Evolutionary conservation across 2,113 vertebrate species (phyloP).

Genomic region (Lutjanus erythropterus): DNA sequence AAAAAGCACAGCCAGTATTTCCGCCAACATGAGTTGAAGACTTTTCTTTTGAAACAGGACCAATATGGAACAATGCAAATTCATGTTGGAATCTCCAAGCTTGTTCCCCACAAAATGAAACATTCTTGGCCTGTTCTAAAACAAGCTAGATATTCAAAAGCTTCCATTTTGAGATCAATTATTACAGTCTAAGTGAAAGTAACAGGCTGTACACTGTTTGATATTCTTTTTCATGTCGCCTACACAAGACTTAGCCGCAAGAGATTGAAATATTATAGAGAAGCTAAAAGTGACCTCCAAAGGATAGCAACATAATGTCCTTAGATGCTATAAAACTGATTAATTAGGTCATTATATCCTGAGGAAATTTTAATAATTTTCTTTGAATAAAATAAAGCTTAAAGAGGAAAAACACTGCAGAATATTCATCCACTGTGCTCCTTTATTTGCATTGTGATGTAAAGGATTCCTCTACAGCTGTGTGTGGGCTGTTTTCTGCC

Average conservation of each 20-base stretch:
- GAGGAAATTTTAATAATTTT: background rate
- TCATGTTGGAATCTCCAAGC: constrained; percentile 9
- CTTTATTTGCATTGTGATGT: constrained; percentile 28
- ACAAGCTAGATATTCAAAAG: background rate
- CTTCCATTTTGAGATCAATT: constrained; percentile 35
- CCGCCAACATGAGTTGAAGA: constrained; percentile 4
- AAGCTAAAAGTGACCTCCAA: constrained; percentile 13
- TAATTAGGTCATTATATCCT: constrained; percentile 17
- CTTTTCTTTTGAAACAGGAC: background rate
- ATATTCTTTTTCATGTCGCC: constrained; percentile 1
- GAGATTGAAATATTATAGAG: constrained; percentile 3
- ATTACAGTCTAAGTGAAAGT: constrained; percentile 12
- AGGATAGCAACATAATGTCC: background rate
- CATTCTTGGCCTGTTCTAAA: constrained; percentile 12
- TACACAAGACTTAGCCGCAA: background rate
- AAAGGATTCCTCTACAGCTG: constrained; percentile 18
- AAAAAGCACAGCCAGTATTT: constrained; percentile 12
- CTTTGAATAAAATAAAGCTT: constrained; percentile 29
- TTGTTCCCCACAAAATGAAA: constrained; percentile 23
- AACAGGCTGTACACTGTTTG: background rate
- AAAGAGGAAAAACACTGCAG: background rate
- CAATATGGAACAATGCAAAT: constrained; percentile 17
- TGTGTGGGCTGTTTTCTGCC: constrained; percentile 13
- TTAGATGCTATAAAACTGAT: background rate
- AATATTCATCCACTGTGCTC: constrained; percentile 19